A percentile compares a stretch with the other conserved stretches of the same genome.
These are phyloP conservation scores for Phylloscopus whistleri DNA, from an alignment of 2,113 vertebrate species.

Conservation along the genomic window DNA sequence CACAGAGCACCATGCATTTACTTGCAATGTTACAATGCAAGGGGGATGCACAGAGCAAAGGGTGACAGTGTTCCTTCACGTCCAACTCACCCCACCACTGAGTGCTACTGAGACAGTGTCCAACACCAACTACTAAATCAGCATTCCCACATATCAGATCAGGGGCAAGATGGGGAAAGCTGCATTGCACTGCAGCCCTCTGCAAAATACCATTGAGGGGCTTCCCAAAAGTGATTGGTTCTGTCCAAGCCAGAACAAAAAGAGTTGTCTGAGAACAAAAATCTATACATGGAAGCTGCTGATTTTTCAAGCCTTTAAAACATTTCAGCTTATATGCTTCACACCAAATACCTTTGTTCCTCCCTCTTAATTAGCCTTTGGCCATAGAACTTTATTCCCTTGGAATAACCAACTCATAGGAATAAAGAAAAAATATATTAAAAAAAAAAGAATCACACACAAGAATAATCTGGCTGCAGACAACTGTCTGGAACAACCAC, in stretches of 20 bases:
- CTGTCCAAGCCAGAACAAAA: not conserved
- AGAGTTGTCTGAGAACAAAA: not conserved
- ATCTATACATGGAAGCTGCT: not conserved
- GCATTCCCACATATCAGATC: not conserved
- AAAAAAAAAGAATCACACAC: not conserved
- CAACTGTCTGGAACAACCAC: not conserved
- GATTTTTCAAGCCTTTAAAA: not conserved
- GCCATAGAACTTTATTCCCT: not conserved
- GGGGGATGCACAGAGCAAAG: not conserved
- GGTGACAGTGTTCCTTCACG: fast-evolving
- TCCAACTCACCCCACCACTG: not conserved
- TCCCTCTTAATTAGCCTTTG: not conserved
- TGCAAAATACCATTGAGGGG: not conserved
- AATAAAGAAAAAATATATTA: not conserved
- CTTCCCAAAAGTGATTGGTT: not conserved
- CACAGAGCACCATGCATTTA: not conserved
- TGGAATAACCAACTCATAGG: not conserved
- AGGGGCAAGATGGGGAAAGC: not conserved
- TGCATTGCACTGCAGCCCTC: not conserved
- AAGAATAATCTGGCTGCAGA: not conserved
- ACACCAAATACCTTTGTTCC: not conserved
- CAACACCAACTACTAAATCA: not conserved
- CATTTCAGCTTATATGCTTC: not conserved
- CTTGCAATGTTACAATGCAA: not conserved
- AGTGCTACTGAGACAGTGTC: not conserved